These are phyloP conservation scores for Lysandra coridon DNA, from an alignment of 2,888 invertebrate genomes.

Conservation along the genomic window DNA sequence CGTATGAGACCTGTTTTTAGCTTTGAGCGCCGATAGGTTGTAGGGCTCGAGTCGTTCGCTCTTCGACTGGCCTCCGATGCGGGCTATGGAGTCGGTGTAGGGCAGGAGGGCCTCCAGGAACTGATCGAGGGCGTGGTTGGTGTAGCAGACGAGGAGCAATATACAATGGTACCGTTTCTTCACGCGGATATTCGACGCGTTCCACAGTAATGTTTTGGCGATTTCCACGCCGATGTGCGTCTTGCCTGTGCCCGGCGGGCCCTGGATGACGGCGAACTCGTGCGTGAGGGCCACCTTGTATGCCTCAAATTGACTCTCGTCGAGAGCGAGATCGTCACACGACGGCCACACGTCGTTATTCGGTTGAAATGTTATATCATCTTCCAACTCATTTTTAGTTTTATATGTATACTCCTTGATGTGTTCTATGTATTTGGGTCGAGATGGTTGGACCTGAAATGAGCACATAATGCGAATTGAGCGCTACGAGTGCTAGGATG, in stretches of 20 bases:
- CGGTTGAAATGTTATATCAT: slow-evolving; percentile 45
- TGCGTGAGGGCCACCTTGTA: slow-evolving; percentile 83
- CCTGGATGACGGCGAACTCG: slow-evolving; percentile 89
- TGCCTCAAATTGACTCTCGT: slow-evolving; percentile 84
- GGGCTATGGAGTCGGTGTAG: slow-evolving; percentile 81
- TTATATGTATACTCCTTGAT: slow-evolving; percentile 38
- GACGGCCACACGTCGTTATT: slow-evolving; percentile 70
- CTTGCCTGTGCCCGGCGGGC: slow-evolving; percentile 94
- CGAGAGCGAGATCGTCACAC: slow-evolving; percentile 70
- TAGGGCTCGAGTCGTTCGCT: slow-evolving; percentile 69
- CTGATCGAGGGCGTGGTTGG: slow-evolving; percentile 93
- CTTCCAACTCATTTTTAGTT: background rate
- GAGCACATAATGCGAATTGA: background rate
- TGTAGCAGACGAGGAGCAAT: slow-evolving; percentile 89
- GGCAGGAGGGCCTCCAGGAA: slow-evolving; percentile 85
- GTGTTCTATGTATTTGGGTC: slow-evolving; percentile 50
- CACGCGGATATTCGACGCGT: slow-evolving; percentile 48
- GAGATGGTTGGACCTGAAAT: slow-evolving; percentile 51
- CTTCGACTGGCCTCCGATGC: slow-evolving; percentile 85
- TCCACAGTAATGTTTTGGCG: slow-evolving; percentile 83
- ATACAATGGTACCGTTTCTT: slow-evolving; percentile 53
- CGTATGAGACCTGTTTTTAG: background rate
- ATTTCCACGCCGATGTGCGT: slow-evolving; percentile 88
- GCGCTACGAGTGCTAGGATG: background rate
- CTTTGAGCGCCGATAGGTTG: slow-evolving; percentile 42